Conservation (phyloP, 1,140 invertebrate species). For the Phymastichus coffea region DNA sequence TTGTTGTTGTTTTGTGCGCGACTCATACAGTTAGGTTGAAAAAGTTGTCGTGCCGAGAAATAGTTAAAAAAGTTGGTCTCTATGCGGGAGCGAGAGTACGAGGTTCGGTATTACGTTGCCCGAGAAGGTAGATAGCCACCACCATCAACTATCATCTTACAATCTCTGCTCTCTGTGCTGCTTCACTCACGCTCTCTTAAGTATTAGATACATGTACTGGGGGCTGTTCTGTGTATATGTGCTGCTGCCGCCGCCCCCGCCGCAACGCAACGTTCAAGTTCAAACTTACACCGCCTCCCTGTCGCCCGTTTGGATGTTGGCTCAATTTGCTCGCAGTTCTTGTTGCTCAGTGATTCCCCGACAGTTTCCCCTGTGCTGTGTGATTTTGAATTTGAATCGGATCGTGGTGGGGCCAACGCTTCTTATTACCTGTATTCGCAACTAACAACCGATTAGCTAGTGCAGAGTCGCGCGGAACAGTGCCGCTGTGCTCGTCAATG, state of each 20-base stretch:
- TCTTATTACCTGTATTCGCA: too few species aligned
- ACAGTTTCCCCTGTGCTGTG: too few species aligned
- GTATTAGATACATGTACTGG: background rate
- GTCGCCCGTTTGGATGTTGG: background rate
- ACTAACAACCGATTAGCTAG: too few species aligned
- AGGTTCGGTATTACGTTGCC: slow-evolving; percentile 29
- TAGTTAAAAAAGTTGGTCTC: slow-evolving; percentile 9
- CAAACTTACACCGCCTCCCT: too few species aligned
- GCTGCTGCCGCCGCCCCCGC: too few species aligned
- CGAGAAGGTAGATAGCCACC: slow-evolving; percentile 26
- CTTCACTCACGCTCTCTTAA: background rate
- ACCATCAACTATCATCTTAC: too few species aligned
- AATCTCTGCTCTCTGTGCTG: background rate
- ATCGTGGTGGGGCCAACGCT: too few species aligned
- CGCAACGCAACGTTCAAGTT: slow-evolving; percentile 25
- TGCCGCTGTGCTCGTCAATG: too few species aligned
- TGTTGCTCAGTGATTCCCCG: background rate
- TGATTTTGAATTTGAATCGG: slow-evolving; percentile 27
- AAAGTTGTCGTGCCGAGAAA: background rate
- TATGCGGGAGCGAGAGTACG: slow-evolving; percentile 29
- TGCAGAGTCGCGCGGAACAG: too few species aligned
- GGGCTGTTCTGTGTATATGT: too few species aligned
- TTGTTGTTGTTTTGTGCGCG: background rate
- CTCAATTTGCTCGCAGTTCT: background rate
- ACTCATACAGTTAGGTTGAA: background rate